These are phyloP conservation scores for Hypselothyrea guttata DNA, from an alignment of 2,888 invertebrate species.

Conservation along the genomic window DNA sequence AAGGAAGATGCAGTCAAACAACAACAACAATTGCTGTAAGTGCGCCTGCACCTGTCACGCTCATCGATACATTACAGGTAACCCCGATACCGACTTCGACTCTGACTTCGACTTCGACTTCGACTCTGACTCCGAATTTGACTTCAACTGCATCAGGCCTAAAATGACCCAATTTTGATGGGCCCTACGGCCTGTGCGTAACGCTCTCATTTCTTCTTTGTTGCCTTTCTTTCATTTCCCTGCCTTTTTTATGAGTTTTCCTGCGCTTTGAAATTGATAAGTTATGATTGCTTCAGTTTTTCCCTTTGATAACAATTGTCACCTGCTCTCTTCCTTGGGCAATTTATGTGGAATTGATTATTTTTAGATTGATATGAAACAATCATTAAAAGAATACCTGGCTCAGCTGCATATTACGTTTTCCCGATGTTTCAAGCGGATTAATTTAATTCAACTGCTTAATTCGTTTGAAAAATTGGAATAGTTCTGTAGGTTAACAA, in stretches of 20 bases:
- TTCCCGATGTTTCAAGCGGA: too few species aligned
- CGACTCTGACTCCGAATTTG: too few species aligned
- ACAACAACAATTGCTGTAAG: slow-evolving; percentile 48
- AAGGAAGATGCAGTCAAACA: slow-evolving; percentile 30
- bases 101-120: too few species aligned
- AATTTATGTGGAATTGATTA: slow-evolving; percentile 49
- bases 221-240: slow-evolving; percentile 1
- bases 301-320: slow-evolving; percentile 54
- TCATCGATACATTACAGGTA: slow-evolving; percentile 67
- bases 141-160: slow-evolving; percentile 21
- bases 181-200: slow-evolving; percentile 16
- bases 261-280: slow-evolving; percentile 54
- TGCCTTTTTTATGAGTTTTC: slow-evolving; percentile 40
- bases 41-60: slow-evolving; percentile 69
- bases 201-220: slow-evolving; percentile 24
- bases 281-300: slow-evolving; percentile 64
- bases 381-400: neutral
- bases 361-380: slow-evolving; percentile 38
- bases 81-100: too few species aligned
- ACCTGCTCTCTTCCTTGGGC: slow-evolving; percentile 46
- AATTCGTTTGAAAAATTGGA: too few species aligned
- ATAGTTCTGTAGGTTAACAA: too few species aligned
- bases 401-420: slow-evolving; percentile 6
- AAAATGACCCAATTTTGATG: slow-evolving; percentile 61
- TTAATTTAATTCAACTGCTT: too few species aligned